Conservation (phyloP, 2,113 vertebrate genomes). For the Nothoprocta pentlandii region DNA sequence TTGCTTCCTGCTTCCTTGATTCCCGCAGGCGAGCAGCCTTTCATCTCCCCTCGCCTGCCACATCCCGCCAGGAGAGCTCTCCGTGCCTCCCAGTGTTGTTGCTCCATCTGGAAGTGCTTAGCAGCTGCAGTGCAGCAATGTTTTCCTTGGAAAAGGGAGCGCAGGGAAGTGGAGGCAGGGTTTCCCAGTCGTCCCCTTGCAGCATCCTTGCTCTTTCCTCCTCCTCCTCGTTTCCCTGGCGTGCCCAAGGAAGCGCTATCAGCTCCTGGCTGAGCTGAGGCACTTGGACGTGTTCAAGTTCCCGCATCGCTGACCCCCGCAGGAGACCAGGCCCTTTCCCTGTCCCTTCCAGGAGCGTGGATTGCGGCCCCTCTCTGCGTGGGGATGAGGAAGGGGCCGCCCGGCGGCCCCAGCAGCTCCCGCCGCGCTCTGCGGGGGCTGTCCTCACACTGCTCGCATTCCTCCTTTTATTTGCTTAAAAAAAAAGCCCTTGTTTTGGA, state of each 20-base stretch:
- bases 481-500: neutral
- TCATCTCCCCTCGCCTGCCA: neutral
- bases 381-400: neutral
- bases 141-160: slow-evolving; percentile 5
- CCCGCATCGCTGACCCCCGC: neutral
- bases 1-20: neutral
- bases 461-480: slow-evolving; percentile 19
- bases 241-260: neutral
- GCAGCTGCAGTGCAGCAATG: neutral
- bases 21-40: neutral
- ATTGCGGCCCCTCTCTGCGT: neutral
- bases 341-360: neutral
- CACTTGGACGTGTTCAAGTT: neutral
- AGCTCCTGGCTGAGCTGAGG: neutral
- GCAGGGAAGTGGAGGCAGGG: neutral
- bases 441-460: neutral
- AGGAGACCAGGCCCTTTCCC: neutral
- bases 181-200: slow-evolving; percentile 6
- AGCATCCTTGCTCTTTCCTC: neutral
- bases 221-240: rapidly evolving
- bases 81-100: neutral
- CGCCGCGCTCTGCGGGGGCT: neutral
- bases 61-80: neutral
- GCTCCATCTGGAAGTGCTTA: slow-evolving; percentile 60
- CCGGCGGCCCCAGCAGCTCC: neutral